phyloP scores from a whole-genome alignment of 2,797 vertebrate species.

The Chloroceryle amazona region DNA sequence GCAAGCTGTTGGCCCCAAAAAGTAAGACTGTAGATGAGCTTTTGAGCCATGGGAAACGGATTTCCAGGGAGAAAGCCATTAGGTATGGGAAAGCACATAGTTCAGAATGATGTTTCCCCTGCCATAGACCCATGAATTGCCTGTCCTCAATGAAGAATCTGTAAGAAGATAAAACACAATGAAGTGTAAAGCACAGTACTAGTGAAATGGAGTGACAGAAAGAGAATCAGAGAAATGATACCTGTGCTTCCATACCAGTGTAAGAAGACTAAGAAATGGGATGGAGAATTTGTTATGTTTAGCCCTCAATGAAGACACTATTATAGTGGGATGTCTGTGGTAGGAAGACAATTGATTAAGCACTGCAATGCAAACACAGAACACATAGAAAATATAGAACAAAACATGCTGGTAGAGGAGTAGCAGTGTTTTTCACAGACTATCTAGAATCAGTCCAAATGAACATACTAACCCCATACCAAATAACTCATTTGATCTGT shows the following conservation, averaged over 20 bases:
- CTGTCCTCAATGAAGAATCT: neutral
- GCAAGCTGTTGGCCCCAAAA: neutral
- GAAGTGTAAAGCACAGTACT: neutral
- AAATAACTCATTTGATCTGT: neutral
- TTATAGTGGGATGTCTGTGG: neutral
- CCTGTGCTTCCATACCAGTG: neutral
- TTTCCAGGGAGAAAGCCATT: neutral
- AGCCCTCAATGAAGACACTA: neutral
- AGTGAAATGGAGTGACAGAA: neutral
- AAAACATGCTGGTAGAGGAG: neutral
- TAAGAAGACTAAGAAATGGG: neutral
- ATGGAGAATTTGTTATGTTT: neutral
- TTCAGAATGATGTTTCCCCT: neutral
- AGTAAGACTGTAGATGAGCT: neutral
- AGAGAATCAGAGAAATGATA: neutral
- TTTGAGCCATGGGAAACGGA: neutral
- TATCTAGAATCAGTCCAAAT: neutral
- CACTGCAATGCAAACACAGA: neutral
- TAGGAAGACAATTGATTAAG: neutral
- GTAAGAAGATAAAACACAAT: neutral
- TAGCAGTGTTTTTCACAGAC: neutral
- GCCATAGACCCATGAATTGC: neutral
- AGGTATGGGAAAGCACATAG: rapidly evolving
- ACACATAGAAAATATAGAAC: neutral
- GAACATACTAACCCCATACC: neutral